Percentiles rank a stretch among this genome's conserved stretches.
Evolutionary conservation across 2,888 invertebrate genomes (phyloP).

Genomic region (Phortica okadai): DNA sequence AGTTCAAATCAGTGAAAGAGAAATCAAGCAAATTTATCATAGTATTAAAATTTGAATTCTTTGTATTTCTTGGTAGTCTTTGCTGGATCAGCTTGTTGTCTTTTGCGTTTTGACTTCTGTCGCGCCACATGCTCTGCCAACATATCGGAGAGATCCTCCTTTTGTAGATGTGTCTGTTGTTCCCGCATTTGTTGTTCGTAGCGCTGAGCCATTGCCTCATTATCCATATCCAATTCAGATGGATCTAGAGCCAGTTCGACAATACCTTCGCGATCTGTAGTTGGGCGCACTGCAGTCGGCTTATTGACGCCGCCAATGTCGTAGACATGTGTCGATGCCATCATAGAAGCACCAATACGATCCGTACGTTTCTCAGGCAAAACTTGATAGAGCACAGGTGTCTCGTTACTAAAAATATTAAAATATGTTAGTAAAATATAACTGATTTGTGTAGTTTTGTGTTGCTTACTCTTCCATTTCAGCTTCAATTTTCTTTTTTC

Average conservation of each 20-base stretch:
- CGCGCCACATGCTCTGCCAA: slow-evolving; percentile 98
- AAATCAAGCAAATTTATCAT: not conserved
- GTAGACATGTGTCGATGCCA: slow-evolving; percentile 99
- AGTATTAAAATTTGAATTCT: slow-evolving; percentile 93
- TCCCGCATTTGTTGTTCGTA: slow-evolving; percentile 98
- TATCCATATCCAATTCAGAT: slow-evolving; percentile 96
- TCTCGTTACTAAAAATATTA: slow-evolving; percentile 83
- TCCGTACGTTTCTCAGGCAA: slow-evolving; percentile 96
- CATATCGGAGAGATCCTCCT: slow-evolving; percentile 99
- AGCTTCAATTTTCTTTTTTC: slow-evolving; percentile 96
- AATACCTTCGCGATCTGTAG: slow-evolving; percentile 80
- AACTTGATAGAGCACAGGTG: slow-evolving; percentile 96
- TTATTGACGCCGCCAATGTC: slow-evolving; percentile 87
- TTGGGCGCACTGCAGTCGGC: slow-evolving; percentile 74
- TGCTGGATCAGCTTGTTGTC: slow-evolving; percentile 89
- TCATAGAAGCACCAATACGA: slow-evolving; percentile 93
- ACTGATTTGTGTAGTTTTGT: not conserved
- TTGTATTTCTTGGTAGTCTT: slow-evolving; percentile 98
- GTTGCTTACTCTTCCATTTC: slow-evolving; percentile 92
- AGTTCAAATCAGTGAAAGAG: not conserved
- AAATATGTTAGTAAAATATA: slow-evolving; percentile 16
- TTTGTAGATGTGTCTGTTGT: slow-evolving; percentile 90
- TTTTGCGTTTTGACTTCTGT: slow-evolving; percentile 96
- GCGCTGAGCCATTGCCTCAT: slow-evolving; percentile 95
- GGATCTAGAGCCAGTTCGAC: slow-evolving; percentile 98